Evolutionary conservation across 1,140 invertebrate genomes (phyloP), one percentile per base, ranked within the genome.

Genomic region (Probaryconus sp.): DNA sequence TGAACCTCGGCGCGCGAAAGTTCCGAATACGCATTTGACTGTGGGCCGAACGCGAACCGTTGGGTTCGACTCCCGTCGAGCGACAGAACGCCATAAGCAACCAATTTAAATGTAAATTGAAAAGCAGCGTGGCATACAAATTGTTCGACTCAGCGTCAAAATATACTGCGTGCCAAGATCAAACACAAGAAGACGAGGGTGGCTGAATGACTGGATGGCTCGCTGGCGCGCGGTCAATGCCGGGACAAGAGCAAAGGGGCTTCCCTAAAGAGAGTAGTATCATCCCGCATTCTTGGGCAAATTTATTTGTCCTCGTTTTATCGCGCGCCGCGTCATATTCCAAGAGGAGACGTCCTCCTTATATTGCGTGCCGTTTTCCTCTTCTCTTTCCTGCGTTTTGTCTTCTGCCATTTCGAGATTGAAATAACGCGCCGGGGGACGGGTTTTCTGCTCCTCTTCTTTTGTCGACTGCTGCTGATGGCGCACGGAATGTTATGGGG

Each of bases 71-170:
- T 86, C 84, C 85, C 83, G 85, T 85, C 84, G 86, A 87, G 79
- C 85, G 85, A 84, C 84, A 85, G 85, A 83, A 83, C 83, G 83
- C 85, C 86, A 88, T 88, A 88, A 88, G 85, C 86, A 88, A 87
- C 84, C 86, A 88, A 88, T 88, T 88, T 88, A 88, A 88, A 88
- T 88, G 86, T 88, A 88, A 88, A 88, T 88, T 88, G 86, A 88
- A 88, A 88, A 87, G 79, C 86, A 87, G 80, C 85, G 80, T 81
- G 85, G 86, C 86, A 88, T 88, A 88, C 86, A 88, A 88, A 88
- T 88, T 87, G 84, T 87, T 86, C 83, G 85, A 87, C 85, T 87
- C 85, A 82, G 82, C 86, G 82, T 88, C 85, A 86, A 87, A 87
- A 87, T 87, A 87, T 87, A 88, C 82, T 83, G 84, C 81, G 83